Base-by-base conservation (phyloP, 2,888 invertebrate species). In the Tortricodes alternella region DNA sequence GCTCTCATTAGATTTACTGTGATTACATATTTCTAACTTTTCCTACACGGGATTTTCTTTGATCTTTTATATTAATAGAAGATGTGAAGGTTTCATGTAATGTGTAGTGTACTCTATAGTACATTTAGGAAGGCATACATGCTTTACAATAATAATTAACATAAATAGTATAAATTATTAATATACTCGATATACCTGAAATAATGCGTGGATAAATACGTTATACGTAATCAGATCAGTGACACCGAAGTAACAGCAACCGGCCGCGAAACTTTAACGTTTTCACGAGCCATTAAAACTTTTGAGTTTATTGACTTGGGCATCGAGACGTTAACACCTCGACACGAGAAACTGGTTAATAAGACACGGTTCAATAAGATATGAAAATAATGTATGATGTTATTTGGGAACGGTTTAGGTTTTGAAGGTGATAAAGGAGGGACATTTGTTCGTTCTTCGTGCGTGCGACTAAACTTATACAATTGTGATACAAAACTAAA, bases 311-410 rank as follows among this genome's bases (percentile, higher is more conserved):
- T 85, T 80, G 67, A 53, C 63, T 64, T 61, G 67, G 71, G 61
- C 74, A 78, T 81, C 80, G 68, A 72, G 68, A 66, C 71, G 75
- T 76, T 76, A 78, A 80, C 83, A 80, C 80, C 68, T 78, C 69
- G 68, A 74, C 77, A 73, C 66, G 75, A 78, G 75, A 76, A 80
- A 85, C 83, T 64, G 80, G 83, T 84, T 83, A 76, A 77, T 71
- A 79, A 74, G 66, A 73, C 67, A 72, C 68, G 63, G 71, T 73
- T 78, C 79, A 80, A 81, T 80, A 79, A 84, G 73, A 83, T 80
- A 79, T 78, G 78, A 80, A 80, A 82, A 83, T 86, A 80, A 84
- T 80, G 80, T 79, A 76, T 75, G 83, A 83, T 82, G 76, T 79
- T 81, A 86, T 82, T 78, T 70, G 62, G 53, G 65, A 64, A 71